A percentile compares a stretch with the other conserved stretches of the same genome.
Evolutionary conservation across 2,888 invertebrate genomes (phyloP).

Genomic region (Eupithecia inturbata): DNA sequence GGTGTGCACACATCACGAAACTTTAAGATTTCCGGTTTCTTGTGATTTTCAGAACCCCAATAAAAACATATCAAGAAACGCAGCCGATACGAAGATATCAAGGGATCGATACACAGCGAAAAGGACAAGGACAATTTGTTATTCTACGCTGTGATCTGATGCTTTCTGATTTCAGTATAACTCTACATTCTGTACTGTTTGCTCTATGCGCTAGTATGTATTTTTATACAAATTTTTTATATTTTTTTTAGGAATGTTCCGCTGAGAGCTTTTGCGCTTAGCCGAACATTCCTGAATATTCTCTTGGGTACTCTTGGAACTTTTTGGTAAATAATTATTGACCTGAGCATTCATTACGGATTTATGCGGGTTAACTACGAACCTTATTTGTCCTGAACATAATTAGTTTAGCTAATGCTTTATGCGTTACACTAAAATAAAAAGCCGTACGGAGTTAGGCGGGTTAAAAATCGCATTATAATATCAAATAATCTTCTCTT

Average conservation of each 20-base stretch:
- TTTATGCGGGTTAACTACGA: no score
- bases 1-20: constrained; percentile 1
- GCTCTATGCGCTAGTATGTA: no score
- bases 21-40: constrained; percentile 1
- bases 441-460: background rate
- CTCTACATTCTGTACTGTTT: no score
- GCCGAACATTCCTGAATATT: no score
- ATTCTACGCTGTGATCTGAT: background rate
- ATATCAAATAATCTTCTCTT: background rate
- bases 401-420: no score
- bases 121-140: constrained; percentile 32
- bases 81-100: constrained; percentile 40
- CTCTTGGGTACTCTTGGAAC: no score
- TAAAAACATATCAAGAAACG: background rate
- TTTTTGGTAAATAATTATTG: background rate
- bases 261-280: no score
- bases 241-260: no score
- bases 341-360: no score
- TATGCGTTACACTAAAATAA: background rate
- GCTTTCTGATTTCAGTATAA: no score
- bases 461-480: background rate
- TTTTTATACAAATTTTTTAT: no score
- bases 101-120: constrained; percentile 45
- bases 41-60: background rate
- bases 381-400: no score